Evolutionary conservation across 2,113 vertebrate genomes (phyloP).

Genomic region (Ciconia boyciana): DNA sequence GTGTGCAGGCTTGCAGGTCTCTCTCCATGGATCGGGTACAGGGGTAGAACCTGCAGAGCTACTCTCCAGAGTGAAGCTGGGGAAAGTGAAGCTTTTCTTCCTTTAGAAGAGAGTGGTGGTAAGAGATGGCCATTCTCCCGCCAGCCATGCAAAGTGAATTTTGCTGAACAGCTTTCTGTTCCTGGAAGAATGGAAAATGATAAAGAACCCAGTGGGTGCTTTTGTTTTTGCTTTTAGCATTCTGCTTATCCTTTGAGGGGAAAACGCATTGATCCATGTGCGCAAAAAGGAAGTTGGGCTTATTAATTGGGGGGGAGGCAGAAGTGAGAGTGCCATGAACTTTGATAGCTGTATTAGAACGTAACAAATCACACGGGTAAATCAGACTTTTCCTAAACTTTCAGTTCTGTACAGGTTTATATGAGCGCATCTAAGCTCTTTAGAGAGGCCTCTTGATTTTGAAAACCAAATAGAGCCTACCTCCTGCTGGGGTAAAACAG

Average conservation of each 20-base stretch:
- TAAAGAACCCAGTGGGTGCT: background rate
- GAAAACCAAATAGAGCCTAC: background rate
- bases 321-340: background rate
- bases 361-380: background rate
- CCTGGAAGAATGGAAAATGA: background rate
- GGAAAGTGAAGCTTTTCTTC: background rate
- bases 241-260: background rate
- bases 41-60: background rate
- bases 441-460: background rate
- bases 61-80: background rate
- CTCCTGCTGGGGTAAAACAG: background rate
- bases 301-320: background rate
- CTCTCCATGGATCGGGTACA: rapidly evolving
- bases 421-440: background rate
- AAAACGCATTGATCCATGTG: rapidly evolving
- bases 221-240: background rate
- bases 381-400: background rate
- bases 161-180: background rate
- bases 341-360: background rate
- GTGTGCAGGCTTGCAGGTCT: background rate
- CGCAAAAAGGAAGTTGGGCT: background rate
- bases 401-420: background rate
- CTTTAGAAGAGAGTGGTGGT: background rate
- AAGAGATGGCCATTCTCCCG: background rate
- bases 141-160: background rate